Evolutionary conservation across 2,797 vertebrate genomes (phyloP), one percentile per base, ranked within the genome.

Genomic region (Hydrolagus colliei): DNA sequence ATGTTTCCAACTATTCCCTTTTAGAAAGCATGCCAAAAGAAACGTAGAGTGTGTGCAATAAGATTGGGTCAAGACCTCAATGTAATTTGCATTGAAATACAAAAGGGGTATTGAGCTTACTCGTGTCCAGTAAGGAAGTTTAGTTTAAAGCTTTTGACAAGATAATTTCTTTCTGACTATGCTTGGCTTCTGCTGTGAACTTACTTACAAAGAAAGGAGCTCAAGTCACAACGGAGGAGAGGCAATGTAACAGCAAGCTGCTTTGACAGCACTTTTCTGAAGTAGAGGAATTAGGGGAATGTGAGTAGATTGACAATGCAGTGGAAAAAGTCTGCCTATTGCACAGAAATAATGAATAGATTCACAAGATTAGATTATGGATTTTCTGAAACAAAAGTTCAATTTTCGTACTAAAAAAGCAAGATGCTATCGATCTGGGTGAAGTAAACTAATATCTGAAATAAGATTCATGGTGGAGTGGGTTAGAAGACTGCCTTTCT

Each of bases 21-120:
- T 2, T 7, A 79, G 22, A 79, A 79, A 14, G 77, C 77, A 79
- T 63, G 76, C 62, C n/a, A n/a, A 61, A n/a, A 79, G 63, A 65
- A 59, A 1, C 61, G 63, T 13, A 32, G 52, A 65, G 11, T 27
- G 32, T 65, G 22, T 79, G 22, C 77, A 79, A 32, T 32, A 62
- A 79, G 52, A 65, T 63, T 65, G 61, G 61, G n/a, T 65, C 77
- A 79, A 6, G 61, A 74, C 73, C 12, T 16, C 73, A 13, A 14
- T 74, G 32, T 14, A 74, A 79, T 79, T 79, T 79, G 61, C 77
- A 32, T 65, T 9, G 22, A 65, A 79, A 62, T 1, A 16, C 0
- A 32, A 62, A 63, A 73, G 27, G 63, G 63, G 20, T 63, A 61
- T 22, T 27, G 11, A 22, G 77, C 6, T 16, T 27, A 27, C 16